Base-by-base conservation (phyloP, 2,888 invertebrate species). In the Luperina nickerlii region DNA sequence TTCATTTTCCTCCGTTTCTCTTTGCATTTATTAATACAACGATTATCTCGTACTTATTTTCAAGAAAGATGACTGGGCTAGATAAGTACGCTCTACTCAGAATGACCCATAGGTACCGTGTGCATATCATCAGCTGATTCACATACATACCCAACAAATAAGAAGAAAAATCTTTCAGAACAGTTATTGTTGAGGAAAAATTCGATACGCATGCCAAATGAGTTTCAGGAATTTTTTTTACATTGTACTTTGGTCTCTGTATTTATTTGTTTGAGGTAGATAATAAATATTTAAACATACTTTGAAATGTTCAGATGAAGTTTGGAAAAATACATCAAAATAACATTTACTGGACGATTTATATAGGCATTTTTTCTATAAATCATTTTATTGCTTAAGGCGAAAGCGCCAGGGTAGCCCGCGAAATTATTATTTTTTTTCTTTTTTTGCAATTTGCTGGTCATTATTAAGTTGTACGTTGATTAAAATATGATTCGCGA, bases 141-240 rank as follows among this genome's bases (percentile, higher is more conserved):
- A 86, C 57, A 9, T 1, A 86, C 57, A 7, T 1, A 51, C 13
- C 51, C 38, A 32, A 70, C 66, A 76, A 74, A 65, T 74, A 70
- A 74, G 32, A 77, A 72, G 62, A 76, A 84, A 78, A 42, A 63
- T 80, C 32, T 76, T 78, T 74, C 32, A 48, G 24, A 74, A 79
- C 66, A 74, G 15, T 80, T 73, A 79, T 67, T 77, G 75, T 82
- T 68, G 57, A 8, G 71, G 42, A 83, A 80, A 78, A 80, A 78
- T 69, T 66, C 63, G 72, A 68, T 69, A 60, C 57, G 38, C 68
- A 62, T 76, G 85, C 85, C 86, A 86, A 86, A 83, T 83, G 70
- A 62, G 62, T 68, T 74, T 80, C 80, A 60, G 51, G 68, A 69
- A 76, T 80, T 69, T 77, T 78, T 60, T 70, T 60, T 32, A 51